Conservation (phyloP, 2,797 vertebrate species). For the Threskiornis aethiopicus region DNA sequence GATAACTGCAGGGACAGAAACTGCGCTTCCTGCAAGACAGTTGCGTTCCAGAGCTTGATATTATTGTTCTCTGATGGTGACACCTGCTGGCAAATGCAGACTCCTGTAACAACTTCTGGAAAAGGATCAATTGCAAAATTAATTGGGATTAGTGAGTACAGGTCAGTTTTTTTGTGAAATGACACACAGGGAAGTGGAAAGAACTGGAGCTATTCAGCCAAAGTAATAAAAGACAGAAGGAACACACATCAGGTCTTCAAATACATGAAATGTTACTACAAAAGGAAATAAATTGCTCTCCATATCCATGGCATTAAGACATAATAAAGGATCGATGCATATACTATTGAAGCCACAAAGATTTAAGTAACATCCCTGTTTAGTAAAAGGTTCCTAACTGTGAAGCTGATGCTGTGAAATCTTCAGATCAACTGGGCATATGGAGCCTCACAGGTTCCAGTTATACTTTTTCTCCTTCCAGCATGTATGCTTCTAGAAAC, state of each 20-base stretch:
- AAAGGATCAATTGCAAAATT: not conserved
- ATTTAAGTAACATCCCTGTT: not conserved
- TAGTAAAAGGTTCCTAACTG: not conserved
- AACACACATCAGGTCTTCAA: not conserved
- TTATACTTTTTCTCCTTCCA: not conserved
- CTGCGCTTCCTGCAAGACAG: not conserved
- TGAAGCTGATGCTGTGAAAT: not conserved
- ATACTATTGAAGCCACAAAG: not conserved
- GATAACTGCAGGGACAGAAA: not conserved
- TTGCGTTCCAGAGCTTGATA: not conserved
- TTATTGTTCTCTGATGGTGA: constrained; percentile 55
- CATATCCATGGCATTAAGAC: not conserved
- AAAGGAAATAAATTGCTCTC: not conserved
- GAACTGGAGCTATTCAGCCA: not conserved
- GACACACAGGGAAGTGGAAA: not conserved
- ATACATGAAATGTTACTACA: not conserved
- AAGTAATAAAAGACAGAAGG: not conserved
- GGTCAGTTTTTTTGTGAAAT: not conserved
- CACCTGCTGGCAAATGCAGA: constrained; percentile 55
- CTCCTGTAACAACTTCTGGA: not conserved
- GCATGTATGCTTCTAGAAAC: not conserved
- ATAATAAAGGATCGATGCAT: not conserved
- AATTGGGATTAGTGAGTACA: not conserved
- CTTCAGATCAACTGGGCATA: not conserved
- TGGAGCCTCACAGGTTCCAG: not conserved